These are phyloP conservation scores for Scaptomyza flava DNA, from an alignment of 2,888 invertebrate species.

Conservation along the genomic window DNA sequence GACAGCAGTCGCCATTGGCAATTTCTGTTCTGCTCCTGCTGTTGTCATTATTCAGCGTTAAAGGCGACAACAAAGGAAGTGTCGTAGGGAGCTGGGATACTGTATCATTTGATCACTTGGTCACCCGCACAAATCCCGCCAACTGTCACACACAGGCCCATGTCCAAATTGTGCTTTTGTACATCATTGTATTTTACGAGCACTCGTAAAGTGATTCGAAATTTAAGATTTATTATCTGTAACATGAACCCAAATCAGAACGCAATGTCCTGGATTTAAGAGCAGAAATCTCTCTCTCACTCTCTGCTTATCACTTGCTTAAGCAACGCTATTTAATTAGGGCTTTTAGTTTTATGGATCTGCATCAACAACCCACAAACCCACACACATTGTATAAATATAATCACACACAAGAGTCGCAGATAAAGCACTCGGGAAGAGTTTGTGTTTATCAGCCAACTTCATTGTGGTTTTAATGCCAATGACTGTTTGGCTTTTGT, in stretches of 20 bases:
- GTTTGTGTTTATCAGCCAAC: conserved; percentile 13
- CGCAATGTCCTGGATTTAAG: conserved; percentile 29
- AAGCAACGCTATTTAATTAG: conserved; percentile 71
- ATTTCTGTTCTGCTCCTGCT: conserved; percentile 16
- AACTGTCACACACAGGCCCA: conserved; percentile 8
- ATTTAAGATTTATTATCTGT: conserved; percentile 78
- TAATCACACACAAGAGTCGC: conserved; percentile 46
- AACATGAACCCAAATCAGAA: conserved; percentile 66
- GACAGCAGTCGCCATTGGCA: conserved; percentile 23
- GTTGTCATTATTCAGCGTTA: conserved; percentile 60
- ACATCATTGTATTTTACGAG: conserved; percentile 68
- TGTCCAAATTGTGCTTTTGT: conserved; percentile 29
- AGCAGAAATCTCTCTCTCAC: conserved; percentile 15
- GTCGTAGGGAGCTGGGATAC: background rate
- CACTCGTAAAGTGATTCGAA: conserved; percentile 71
- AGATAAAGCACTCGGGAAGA: conserved; percentile 31
- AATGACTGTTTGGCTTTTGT: conserved; percentile 49
- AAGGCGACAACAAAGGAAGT: conserved; percentile 17
- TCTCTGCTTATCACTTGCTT: conserved; percentile 63
- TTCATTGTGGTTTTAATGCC: conserved; percentile 57
- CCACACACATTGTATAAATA: conserved; percentile 15
- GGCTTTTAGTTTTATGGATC: conserved; percentile 51
- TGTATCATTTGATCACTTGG: conserved; percentile 59
- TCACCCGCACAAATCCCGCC: conserved; percentile 32
- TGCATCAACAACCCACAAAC: conserved; percentile 16